Percentiles rank a stretch among this genome's conserved stretches.
Evolutionary conservation across 2,888 invertebrate species (phyloP).

Genomic region (Leptothorax acervorum): DNA sequence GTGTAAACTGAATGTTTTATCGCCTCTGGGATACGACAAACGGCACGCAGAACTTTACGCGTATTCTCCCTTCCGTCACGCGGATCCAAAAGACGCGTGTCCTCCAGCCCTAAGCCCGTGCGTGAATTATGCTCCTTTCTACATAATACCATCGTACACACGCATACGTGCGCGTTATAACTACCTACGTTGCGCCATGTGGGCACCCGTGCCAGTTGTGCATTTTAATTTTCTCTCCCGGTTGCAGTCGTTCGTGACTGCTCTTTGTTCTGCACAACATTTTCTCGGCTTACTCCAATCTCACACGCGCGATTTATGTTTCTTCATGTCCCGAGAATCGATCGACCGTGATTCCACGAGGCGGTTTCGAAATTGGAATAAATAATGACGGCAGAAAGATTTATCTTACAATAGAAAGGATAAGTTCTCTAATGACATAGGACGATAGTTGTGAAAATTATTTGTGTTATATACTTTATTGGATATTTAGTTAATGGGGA

Average conservation of each 20-base stretch:
- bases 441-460: background rate
- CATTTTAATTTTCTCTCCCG: conserved; percentile 42
- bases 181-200: conserved; percentile 43
- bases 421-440: background rate
- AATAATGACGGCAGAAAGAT: background rate
- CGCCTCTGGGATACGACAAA: background rate
- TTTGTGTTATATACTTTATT: background rate
- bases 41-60: background rate
- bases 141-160: background rate
- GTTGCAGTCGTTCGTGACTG: conserved; percentile 32
- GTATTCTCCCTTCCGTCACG: background rate
- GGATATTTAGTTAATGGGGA: background rate
- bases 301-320: conserved; percentile 18
- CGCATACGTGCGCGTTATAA: background rate
- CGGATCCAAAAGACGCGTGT: conserved; percentile 15
- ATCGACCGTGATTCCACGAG: background rate
- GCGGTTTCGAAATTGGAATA: background rate
- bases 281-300: conserved; percentile 16
- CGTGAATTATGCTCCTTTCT: conserved; percentile 17
- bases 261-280: conserved; percentile 33
- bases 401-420: background rate
- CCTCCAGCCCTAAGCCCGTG: background rate
- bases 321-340: conserved; percentile 1
- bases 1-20: conserved; percentile 22
- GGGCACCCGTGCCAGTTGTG: conserved; percentile 34